Base-by-base conservation (phyloP, 1,140 invertebrate genomes). In the Monochamus saltuarius region DNA sequence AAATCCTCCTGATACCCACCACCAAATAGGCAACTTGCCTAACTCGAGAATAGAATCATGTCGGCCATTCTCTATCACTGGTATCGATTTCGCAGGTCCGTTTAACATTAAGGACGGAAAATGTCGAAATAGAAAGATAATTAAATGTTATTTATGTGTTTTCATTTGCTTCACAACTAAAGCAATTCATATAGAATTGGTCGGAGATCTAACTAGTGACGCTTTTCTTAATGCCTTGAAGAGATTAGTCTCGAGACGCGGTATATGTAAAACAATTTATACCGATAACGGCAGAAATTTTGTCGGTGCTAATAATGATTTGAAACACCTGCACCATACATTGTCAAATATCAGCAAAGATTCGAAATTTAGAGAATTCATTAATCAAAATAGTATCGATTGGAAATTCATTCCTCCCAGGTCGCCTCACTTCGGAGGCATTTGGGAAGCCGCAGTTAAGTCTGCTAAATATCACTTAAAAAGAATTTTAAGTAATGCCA, bases 231-330 rank as follows among this genome's bases (percentile, higher is more conserved):
- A 61, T 16, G 61, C 62, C 9, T 62, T 73, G 8, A 62, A 62
- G 47, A 40, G 79, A 29, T 81, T 82, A 59, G 61, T 73, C 1
- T 56, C 70, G 4, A 60, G 76, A 2, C 61, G 79, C 43, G 38
- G 22, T 19, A 16, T 22, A 19, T 42, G 37, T n/a, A 22, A 16
- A 42, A 8, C n/a, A 2, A 52, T 29, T 29, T 29, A 29, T 29
- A 29, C 19, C 19, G n/a, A 49, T 6, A 16, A n/a, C 9, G 13
- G 19, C 13, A 49, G 2, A 37, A 49, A 49, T 49, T 49, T 49
- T 29, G 17, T 49, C 9, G 46, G 46, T 9, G 46, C 22, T 3
- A 49, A 49, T 9, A 49, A 49, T 6, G 46, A 49, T 3, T 29
- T 49, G 6, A 16, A 42, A 42, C 40, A 3, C 4, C 4, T 42